Evolutionary conservation across 2,888 invertebrate genomes (phyloP), one percentile per base, ranked within the genome.

Genomic region (Achlya flavicornis): DNA sequence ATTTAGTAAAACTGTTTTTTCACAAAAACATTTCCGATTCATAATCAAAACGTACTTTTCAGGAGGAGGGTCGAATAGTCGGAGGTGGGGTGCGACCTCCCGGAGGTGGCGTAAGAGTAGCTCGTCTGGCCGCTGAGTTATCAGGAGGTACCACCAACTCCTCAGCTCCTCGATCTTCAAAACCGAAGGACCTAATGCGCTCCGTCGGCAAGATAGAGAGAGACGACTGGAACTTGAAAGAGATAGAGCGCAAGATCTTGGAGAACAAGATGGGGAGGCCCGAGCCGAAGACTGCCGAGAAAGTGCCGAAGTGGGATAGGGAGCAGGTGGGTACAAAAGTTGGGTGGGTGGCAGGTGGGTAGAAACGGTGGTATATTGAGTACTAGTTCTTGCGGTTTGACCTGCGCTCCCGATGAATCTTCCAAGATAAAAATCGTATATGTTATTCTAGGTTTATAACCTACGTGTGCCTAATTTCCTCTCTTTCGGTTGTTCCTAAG

Each of bases 231-330:
- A 98, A 98, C 88, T 96, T 98, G 46, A 96, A 97, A 74, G 96
- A 97, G 87, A 97, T 98, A 41, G 98, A 98, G 83, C 96, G 97
- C 84, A 98, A 98, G 89, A 98, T 98, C 43, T 94, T 95, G 78
- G 97, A 97, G 83, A 97, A 96, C 80, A 95, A 96, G 79, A 92
- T 96, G 83, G 96, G 96, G 43, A 94, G 96, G 77, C 94, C 95
- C 11, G 93, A 94, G 65, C 94, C 94, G 58, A 92, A 86, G 72
- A 92, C 94, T 7, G 96, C 96, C 64, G 97, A 97, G 79, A 96
- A 96, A 84, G 98, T 98, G 63, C 98, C 98, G 11, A 98, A 98
- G 86, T 98, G 98, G 98, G 98, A 97, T 85, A 95, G 96, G 72
- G 97, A 98, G 84, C 97, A 97, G 90, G 95, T 95, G 19, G 90